Evolutionary conservation across 2,888 invertebrate species (phyloP).

Genomic region (Noctua janthina): DNA sequence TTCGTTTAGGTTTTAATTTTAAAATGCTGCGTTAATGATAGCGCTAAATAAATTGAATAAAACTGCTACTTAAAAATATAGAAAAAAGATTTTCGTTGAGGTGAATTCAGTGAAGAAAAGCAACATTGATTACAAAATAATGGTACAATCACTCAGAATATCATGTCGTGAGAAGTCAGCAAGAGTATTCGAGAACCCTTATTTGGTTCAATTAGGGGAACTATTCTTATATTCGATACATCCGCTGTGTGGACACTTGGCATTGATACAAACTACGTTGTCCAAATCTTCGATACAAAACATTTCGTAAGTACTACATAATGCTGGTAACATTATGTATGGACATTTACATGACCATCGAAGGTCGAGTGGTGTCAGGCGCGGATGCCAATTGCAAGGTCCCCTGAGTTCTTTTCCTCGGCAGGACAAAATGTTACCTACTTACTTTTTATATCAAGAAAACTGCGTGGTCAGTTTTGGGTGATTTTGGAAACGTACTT

Average conservation of each 20-base stretch:
- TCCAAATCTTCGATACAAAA: constrained; percentile 18
- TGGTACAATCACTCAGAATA: constrained; percentile 21
- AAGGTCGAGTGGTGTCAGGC: not conserved
- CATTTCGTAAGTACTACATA: not conserved
- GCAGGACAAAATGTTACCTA: not conserved
- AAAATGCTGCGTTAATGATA: not conserved
- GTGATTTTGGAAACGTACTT: too few species aligned
- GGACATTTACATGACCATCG: not conserved
- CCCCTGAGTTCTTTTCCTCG: not conserved
- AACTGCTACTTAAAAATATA: not conserved
- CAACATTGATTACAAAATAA: constrained; percentile 4
- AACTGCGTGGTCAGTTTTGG: not conserved
- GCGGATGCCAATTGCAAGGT: too few species aligned
- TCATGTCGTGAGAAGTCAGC: not conserved
- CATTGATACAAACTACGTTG: constrained; percentile 8
- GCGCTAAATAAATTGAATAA: not conserved
- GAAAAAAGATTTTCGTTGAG: not conserved
- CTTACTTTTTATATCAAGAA: not conserved
- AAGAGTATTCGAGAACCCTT: constrained; percentile 37
- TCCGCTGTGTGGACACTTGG: constrained; percentile 43
- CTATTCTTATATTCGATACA: constrained; percentile 54
- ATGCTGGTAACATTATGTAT: not conserved
- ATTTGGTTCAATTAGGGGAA: constrained; percentile 57
- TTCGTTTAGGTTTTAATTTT: not conserved
- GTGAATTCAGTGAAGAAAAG: constrained; percentile 1